Evolutionary conservation across 2,888 invertebrate species (phyloP).

Genomic region (Notocelia uddmanniana): DNA sequence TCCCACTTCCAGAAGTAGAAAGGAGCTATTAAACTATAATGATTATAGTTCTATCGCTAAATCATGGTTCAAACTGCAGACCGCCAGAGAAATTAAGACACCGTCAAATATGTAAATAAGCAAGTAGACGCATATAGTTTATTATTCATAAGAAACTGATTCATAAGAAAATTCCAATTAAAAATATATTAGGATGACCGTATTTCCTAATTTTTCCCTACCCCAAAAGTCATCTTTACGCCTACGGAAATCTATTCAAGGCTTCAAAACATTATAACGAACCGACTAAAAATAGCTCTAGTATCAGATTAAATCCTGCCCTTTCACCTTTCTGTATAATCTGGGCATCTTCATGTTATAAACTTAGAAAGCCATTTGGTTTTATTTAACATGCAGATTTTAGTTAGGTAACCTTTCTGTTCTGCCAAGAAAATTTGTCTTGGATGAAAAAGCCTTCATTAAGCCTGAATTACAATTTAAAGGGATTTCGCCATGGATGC

Average conservation of each 20-base stretch:
- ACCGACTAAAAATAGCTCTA: constrained; percentile 15
- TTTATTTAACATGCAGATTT: constrained; percentile 27
- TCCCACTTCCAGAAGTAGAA: constrained; percentile 20
- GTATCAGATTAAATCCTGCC: constrained; percentile 9
- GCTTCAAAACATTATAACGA: background rate
- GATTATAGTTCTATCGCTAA: constrained; percentile 5
- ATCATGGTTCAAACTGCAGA: background rate
- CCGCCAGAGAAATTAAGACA: too few relatives aligned
- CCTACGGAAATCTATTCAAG: constrained; percentile 3
- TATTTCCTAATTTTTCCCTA: too few relatives aligned
- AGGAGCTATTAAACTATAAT: constrained; percentile 12
- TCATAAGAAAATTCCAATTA: too few relatives aligned
- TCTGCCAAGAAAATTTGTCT: too few relatives aligned
- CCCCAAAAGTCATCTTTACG: background rate
- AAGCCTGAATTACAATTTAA: too few relatives aligned
- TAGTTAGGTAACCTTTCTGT: constrained; percentile 9
- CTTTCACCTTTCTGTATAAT: constrained; percentile 30
- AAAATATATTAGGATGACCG: too few relatives aligned
- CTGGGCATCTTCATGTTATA: constrained; percentile 11
- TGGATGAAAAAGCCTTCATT: background rate
- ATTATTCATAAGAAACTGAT: too few relatives aligned
- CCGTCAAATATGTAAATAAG: too few relatives aligned
- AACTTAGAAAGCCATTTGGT: constrained; percentile 23
- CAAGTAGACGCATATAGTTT: too few relatives aligned
- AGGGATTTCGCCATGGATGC: too few relatives aligned